phyloP scores from a whole-genome alignment of 2,113 vertebrate species.

The human region GRCh38 chr3:149668001-149668500 shows the following conservation, averaged over 20 bases:
- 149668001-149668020: background rate
- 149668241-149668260: background rate
- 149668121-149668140: background rate
- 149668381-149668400: no score
- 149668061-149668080: background rate
- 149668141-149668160: background rate
- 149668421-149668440: no score
- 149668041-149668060: background rate
- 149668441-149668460: no score
- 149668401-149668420: no score
- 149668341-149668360: no score
- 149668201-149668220: background rate
- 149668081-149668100: background rate
- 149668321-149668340: background rate
- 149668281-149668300: background rate
- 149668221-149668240: background rate
- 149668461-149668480: no score
- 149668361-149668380: no score
- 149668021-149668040: background rate
- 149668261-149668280: background rate
- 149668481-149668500: no score
- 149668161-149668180: constrained; percentile 7
- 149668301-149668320: background rate
- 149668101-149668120: background rate
- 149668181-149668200: background rate